Base-by-base conservation (phyloP, 2,797 vertebrate genomes). In the Anniella stebbinsi region DNA sequence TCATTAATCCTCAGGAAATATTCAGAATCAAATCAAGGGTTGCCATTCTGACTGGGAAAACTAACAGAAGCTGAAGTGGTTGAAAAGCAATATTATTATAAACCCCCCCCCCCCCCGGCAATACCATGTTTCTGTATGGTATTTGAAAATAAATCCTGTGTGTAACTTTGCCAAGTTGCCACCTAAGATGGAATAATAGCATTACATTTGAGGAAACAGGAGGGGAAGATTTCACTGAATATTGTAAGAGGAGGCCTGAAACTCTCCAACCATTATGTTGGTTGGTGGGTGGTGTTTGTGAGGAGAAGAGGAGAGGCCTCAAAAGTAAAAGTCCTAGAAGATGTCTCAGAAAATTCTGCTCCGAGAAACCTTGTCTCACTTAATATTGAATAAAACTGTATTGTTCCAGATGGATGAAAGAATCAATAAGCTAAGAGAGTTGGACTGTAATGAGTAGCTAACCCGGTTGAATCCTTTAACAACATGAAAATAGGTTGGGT, bases 1-100 rank as follows among this genome's bases (percentile, higher is more conserved):
- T 18, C 17, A 86, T 66, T 91, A 86, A 86, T 75, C 1, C 9
- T 15, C 51, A 75, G 4, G 81, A 91, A 88, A 81, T 69, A 1
- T 15, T 1, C 45, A 85, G 1, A 72, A 11, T 0, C 1, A 85
- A 85, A 41, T 51, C 15, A 57, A 80, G 0, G 66, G 51, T 73
- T 88, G 1, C 2, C 84, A 51, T 2, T 78, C 11, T 2, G 80
- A 87, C 12, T 0, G 33, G 81, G 84, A 91, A 89, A 87, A 84
- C 54, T 83, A 45, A 38, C 3, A 78, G 67, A 73, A 21, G 70
- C 17, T 1, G n/a, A 73, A 73, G 25, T 30, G 23, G 1, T 0
- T 87, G n/a, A 6, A 70, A 90, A 89, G 17, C 11, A 45, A 0
- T 89, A 88, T 3, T 72, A 67, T 1, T 51, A 86, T 70, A 69